A percentile compares a stretch with the other conserved stretches of the same genome.
Evolutionary conservation across 2,797 vertebrate species (phyloP).

Genomic region (Prionace glauca): DNA sequence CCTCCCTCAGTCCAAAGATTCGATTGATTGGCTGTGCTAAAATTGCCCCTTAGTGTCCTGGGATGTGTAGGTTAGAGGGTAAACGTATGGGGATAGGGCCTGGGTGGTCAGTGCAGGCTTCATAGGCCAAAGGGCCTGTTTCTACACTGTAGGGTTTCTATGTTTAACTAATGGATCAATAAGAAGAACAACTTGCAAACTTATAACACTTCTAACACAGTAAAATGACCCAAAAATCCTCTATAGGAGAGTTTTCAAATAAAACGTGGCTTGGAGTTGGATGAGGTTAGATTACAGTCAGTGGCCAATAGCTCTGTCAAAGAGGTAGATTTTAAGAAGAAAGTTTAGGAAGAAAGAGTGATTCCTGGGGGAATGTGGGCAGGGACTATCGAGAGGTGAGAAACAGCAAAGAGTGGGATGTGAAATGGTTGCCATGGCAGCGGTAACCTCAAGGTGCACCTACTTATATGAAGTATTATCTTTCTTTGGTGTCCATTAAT

Average conservation of each 20-base stretch:
- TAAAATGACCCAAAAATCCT: not conserved
- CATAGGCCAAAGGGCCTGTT: too few species aligned
- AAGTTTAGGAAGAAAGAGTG: too few species aligned
- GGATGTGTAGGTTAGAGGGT: too few species aligned
- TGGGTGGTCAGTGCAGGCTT: too few species aligned
- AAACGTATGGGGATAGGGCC: too few species aligned
- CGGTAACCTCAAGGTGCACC: not conserved
- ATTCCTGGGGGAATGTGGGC: not conserved
- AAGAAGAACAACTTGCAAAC: not conserved
- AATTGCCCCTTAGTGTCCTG: too few species aligned
- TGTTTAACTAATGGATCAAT: not conserved
- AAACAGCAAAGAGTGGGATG: not conserved
- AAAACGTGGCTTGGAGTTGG: not conserved
- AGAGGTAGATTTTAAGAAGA: not conserved
- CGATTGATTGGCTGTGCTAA: too few species aligned
- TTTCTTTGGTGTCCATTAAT: not conserved
- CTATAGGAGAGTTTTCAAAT: not conserved
- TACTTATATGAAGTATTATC: not conserved
- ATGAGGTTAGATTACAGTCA: not conserved
- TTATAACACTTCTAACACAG: not conserved
- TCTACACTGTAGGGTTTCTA: too few species aligned
- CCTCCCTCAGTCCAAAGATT: too few species aligned
- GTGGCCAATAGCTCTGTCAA: not conserved
- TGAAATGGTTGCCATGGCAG: not conserved
- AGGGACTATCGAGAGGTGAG: too few species aligned